Evolutionary conservation across 2,797 vertebrate species (phyloP).

Genomic region (Cossypha dichroa): DNA sequence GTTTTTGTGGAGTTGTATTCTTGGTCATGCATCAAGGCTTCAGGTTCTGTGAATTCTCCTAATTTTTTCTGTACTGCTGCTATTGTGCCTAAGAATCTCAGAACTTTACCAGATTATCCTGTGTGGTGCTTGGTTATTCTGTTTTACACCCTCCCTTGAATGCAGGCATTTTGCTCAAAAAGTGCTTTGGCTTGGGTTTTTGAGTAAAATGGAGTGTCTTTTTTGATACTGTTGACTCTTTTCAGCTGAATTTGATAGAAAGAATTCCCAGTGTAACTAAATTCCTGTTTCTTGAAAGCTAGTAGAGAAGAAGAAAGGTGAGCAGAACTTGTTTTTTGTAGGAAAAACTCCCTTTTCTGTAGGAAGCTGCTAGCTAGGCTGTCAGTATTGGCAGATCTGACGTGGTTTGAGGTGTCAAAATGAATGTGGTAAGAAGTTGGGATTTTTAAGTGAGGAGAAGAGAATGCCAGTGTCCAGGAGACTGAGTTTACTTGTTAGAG

Average conservation of each 20-base stretch:
- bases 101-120: background rate
- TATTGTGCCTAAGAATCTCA: fast-evolving
- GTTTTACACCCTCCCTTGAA: background rate
- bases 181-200: background rate
- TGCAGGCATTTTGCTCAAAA: background rate
- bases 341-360: background rate
- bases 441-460: background rate
- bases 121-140: background rate
- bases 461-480: background rate
- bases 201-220: background rate
- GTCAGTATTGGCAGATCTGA: background rate
- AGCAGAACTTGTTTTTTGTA: background rate
- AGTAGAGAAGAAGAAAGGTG: background rate
- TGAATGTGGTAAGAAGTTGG: background rate
- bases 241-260: background rate
- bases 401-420: background rate
- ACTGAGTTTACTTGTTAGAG: background rate
- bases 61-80: background rate
- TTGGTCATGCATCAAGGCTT: background rate
- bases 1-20: background rate
- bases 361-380: background rate
- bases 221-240: background rate
- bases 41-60: background rate
- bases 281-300: background rate
- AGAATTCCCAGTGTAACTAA: background rate